Conservation (phyloP, 2,797 vertebrate species). For the Malacoctenus gilli region DNA sequence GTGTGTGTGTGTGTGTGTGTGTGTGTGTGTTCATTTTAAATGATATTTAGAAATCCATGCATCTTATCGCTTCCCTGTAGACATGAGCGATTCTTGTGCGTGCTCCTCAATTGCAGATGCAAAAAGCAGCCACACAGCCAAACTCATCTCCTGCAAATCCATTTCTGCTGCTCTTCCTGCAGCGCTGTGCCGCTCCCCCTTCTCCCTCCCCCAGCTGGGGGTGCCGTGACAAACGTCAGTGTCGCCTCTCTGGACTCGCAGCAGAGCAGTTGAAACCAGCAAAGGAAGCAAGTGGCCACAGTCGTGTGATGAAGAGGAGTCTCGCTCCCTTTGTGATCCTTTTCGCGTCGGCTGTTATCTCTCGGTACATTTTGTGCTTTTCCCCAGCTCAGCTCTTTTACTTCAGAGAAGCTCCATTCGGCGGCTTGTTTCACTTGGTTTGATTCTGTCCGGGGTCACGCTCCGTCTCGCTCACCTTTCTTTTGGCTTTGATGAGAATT, state of each 20-base stretch:
- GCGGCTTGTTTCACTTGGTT: neutral
- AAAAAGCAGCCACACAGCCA: conserved; percentile 24
- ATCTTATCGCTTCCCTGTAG: no score
- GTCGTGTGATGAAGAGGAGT: conserved; percentile 68
- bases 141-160: conserved; percentile 28
- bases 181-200: conserved; percentile 45
- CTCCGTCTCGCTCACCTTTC: neutral
- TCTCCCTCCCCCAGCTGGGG: conserved; percentile 47
- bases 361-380: conserved; percentile 20
- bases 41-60: no score
- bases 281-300: conserved; percentile 42
- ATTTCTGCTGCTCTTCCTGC: conserved; percentile 45
- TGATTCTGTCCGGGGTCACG: neutral
- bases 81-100: no score
- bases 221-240: conserved; percentile 68
- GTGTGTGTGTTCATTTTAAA: no score
- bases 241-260: conserved; percentile 57
- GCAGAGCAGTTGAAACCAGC: conserved; percentile 42
- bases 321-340: conserved; percentile 43
- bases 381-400: conserved; percentile 37
- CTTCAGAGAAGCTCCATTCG: conserved; percentile 1
- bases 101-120: conserved; percentile 19
- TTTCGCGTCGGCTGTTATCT: conserved; percentile 32
- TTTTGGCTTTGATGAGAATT: neutral
- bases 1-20: no score